Conservation (phyloP, 2,113 vertebrate species). For the Corythornis cristatus region DNA sequence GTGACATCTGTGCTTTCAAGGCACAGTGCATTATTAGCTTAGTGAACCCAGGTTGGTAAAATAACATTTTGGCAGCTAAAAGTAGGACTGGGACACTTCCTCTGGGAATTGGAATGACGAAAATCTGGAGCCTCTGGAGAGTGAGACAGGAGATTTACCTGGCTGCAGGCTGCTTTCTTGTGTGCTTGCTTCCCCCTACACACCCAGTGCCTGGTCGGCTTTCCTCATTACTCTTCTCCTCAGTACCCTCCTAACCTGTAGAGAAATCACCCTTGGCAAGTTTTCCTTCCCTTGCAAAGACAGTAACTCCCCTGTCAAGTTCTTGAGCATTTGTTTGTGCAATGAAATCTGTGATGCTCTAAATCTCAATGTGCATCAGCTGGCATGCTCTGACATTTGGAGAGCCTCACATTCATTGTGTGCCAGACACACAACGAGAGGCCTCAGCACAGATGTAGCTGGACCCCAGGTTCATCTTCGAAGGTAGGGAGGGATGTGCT, state of each 20-base stretch:
- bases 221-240: slow-evolving; percentile 3
- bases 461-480: slow-evolving; percentile 51
- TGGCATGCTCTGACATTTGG: slow-evolving; percentile 67
- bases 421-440: slow-evolving; percentile 61
- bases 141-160: not conserved
- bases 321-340: slow-evolving; percentile 60
- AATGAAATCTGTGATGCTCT: slow-evolving; percentile 66
- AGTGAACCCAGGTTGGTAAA: not conserved
- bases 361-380: slow-evolving; percentile 72
- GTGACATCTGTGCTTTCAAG: not conserved
- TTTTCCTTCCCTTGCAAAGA: slow-evolving; percentile 20
- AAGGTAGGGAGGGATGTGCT: slow-evolving; percentile 52
- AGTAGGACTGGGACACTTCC: not conserved
- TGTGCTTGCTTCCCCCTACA: not conserved
- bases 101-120: not conserved
- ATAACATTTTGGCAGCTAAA: not conserved
- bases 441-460: slow-evolving; percentile 70
- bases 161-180: not conserved
- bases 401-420: slow-evolving; percentile 20
- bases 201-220: not conserved
- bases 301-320: slow-evolving; percentile 51
- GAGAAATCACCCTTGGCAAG: slow-evolving; percentile 49
- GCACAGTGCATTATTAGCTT: not conserved
- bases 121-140: not conserved
- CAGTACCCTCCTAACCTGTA: slow-evolving; percentile 35